phyloP scores from a whole-genome alignment of 2,888 invertebrate genomes.

The Villa cingulata region DNA sequence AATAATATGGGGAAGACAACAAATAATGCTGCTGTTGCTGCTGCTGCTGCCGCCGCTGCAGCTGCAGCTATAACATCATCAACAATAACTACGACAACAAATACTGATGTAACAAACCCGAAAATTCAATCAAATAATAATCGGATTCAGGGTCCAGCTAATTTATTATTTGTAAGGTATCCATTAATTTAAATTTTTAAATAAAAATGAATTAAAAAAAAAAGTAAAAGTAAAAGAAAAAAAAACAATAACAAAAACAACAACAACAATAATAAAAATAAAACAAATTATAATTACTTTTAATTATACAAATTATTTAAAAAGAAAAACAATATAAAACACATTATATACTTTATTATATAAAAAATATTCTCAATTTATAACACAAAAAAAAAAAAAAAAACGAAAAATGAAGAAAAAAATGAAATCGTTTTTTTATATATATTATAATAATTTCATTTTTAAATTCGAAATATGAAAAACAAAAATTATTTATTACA shows the following conservation, averaged over 20 bases:
- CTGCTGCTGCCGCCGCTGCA: neutral
- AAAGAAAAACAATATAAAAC: too few relatives aligned
- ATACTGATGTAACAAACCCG: constrained; percentile 12
- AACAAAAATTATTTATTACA: too few relatives aligned
- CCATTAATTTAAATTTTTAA: constrained; percentile 4
- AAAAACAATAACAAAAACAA: too few relatives aligned
- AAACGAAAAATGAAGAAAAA: too few relatives aligned
- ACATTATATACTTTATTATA: too few relatives aligned
- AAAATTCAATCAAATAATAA: constrained; percentile 17
- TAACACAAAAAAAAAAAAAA: too few relatives aligned
- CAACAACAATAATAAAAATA: too few relatives aligned
- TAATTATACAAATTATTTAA: neutral
- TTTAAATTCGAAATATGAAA: too few relatives aligned
- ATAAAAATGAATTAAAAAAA: neutral
- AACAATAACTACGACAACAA: constrained; percentile 14
- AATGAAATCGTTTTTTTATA: too few relatives aligned
- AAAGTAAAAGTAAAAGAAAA: neutral
- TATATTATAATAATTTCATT: too few relatives aligned
- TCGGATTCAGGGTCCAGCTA: constrained; percentile 27
- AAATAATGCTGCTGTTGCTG: constrained; percentile 1
- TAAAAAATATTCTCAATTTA: too few relatives aligned
- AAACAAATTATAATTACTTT: too few relatives aligned
- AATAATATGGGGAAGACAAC: constrained; percentile 6
- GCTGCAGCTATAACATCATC: constrained; percentile 9
- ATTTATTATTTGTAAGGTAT: constrained; percentile 35